Percentiles rank a stretch among this genome's conserved stretches.
Conservation (phyloP, 2,797 vertebrate genomes). For the Austrolebias charrua region DNA sequence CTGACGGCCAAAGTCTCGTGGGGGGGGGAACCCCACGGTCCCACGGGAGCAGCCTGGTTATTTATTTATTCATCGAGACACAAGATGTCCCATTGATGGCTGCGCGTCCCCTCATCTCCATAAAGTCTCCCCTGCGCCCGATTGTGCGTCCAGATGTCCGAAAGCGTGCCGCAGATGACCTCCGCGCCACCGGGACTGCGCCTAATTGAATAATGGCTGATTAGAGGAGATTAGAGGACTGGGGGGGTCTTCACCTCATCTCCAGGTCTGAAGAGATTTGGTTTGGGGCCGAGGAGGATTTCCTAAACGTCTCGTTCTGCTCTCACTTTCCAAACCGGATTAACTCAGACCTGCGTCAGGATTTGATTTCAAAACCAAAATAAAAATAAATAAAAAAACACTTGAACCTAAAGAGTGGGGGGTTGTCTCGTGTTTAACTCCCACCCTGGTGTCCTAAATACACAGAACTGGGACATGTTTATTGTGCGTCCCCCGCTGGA, state of each 20-base stretch:
- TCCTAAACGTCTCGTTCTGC: conserved; percentile 13
- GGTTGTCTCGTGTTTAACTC: conserved; percentile 52
- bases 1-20: conserved; percentile 26
- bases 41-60: conserved; percentile 37
- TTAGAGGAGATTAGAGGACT: conserved; percentile 71
- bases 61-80: conserved; percentile 78
- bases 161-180: conserved; percentile 88
- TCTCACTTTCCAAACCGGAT: conserved; percentile 41
- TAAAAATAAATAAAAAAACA: not conserved
- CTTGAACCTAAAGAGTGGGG: not conserved
- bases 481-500: conserved; percentile 51
- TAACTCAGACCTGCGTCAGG: not conserved
- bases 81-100: conserved; percentile 69
- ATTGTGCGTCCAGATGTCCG: conserved; percentile 95
- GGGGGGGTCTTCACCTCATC: conserved; percentile 22
- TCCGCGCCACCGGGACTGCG: conserved; percentile 86
- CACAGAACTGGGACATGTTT: conserved; percentile 52
- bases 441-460: conserved; percentile 68
- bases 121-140: conserved; percentile 84
- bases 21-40: conserved; percentile 51
- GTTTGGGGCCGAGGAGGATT: conserved; percentile 14
- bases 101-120: conserved; percentile 89
- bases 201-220: conserved; percentile 98
- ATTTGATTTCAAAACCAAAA: not conserved
- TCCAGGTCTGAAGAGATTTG: not conserved